Conservation (phyloP, 1,140 invertebrate genomes). For the Helicoverpa zea region DNA sequence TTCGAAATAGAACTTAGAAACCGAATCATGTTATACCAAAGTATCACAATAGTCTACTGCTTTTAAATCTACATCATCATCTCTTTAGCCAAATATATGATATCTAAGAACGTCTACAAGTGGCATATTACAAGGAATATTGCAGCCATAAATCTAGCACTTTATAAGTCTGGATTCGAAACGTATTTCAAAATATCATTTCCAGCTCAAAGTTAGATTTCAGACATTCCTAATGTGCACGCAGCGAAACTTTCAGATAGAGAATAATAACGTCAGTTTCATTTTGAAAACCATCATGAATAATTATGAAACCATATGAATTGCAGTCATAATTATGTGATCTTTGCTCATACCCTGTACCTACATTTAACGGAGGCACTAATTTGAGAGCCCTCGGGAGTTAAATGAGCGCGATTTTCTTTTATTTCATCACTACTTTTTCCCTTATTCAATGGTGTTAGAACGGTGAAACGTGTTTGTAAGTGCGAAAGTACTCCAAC, state of each 20-base stretch:
- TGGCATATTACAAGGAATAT: slow-evolving; percentile 8
- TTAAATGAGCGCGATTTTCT: slow-evolving; percentile 7
- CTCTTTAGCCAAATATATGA: background rate
- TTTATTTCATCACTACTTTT: background rate
- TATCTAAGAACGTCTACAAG: background rate
- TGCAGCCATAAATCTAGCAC: slow-evolving; percentile 9
- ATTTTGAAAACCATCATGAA: slow-evolving; percentile 13
- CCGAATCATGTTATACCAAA: too few relatives aligned
- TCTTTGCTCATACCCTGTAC: slow-evolving; percentile 6
- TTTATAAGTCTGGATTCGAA: background rate
- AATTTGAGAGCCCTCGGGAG: slow-evolving; percentile 23
- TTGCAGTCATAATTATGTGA: slow-evolving; percentile 35
- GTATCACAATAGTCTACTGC: background rate
- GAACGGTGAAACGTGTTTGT: too few relatives aligned
- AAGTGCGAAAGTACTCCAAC: background rate
- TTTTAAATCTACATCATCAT: background rate
- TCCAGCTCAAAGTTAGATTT: background rate
- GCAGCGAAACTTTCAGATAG: too few relatives aligned
- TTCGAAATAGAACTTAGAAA: too few relatives aligned
- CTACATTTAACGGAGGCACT: background rate
- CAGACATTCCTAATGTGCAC: background rate
- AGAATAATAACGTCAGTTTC: slow-evolving; percentile 10
- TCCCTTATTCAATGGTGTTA: slow-evolving; percentile 2
- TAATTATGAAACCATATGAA: background rate
- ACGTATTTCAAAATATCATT: background rate